phyloP scores from a whole-genome alignment of 1,140 invertebrate species.

The Papilio xuthus region DNA sequence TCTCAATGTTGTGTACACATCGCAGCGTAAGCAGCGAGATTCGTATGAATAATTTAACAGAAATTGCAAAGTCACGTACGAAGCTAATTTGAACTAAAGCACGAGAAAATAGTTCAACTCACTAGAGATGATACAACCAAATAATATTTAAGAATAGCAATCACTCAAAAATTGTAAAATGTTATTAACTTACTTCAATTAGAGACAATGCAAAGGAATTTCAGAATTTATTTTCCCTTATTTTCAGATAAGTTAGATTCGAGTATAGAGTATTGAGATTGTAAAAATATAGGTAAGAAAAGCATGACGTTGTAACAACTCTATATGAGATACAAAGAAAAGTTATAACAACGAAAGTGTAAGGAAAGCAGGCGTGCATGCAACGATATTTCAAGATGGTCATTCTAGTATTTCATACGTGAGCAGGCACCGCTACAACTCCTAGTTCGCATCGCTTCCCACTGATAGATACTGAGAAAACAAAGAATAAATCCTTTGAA shows the following conservation, averaged over 20 bases:
- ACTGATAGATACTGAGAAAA: slow-evolving; percentile 22
- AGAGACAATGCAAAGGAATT: no score
- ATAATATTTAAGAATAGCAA: not conserved
- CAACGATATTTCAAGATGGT: slow-evolving; percentile 44
- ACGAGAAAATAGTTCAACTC: slow-evolving; percentile 45
- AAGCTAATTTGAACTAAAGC: slow-evolving; percentile 62
- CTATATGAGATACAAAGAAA: slow-evolving; percentile 36
- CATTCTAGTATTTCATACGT: slow-evolving; percentile 44
- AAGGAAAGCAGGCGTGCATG: slow-evolving; percentile 40
- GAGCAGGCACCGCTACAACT: slow-evolving; percentile 39
- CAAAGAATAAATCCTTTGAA: slow-evolving; percentile 15
- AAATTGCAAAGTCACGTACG: slow-evolving; percentile 61
- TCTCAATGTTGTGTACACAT: slow-evolving; percentile 32
- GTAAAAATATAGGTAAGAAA: not conserved
- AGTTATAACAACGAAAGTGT: slow-evolving; percentile 42
- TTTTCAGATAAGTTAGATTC: no score
- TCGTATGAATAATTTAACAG: slow-evolving; percentile 64
- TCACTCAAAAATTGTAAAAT: no score
- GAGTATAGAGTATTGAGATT: no score
- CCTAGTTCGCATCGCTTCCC: slow-evolving; percentile 3
- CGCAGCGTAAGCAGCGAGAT: slow-evolving; percentile 50
- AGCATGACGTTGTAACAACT: slow-evolving; percentile 35
- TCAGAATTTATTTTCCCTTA: no score
- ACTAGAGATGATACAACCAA: slow-evolving; percentile 44
- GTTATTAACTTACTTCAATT: no score